phyloP scores from a whole-genome alignment of 2,113 vertebrate genomes.

The Stictonetta naevosa region DNA sequence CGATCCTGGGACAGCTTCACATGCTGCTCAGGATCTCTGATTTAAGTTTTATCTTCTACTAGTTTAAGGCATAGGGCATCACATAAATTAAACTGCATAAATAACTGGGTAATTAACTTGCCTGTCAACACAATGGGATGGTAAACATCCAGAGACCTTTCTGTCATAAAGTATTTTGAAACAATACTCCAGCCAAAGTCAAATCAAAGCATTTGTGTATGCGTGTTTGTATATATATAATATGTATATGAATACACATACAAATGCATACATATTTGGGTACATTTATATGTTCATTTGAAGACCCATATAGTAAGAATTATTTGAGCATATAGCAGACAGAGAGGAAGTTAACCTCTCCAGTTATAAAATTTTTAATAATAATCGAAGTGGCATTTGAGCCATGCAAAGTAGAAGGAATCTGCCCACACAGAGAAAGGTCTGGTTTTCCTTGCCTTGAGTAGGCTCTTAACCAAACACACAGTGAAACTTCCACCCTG shows the following conservation, averaged over 20 bases:
- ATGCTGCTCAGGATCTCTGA: background rate
- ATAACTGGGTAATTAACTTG: background rate
- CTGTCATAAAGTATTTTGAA: background rate
- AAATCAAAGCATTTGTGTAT: background rate
- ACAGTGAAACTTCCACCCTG: background rate
- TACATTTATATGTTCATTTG: background rate
- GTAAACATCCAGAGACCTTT: background rate
- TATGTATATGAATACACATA: background rate
- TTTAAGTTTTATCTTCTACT: background rate
- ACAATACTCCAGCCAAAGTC: background rate
- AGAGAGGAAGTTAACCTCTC: background rate
- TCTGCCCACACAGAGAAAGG: background rate
- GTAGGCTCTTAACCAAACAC: background rate
- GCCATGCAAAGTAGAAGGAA: background rate
- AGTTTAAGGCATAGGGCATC: background rate
- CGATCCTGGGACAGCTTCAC: background rate
- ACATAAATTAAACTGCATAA: background rate
- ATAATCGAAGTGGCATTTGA: background rate
- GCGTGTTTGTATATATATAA: background rate
- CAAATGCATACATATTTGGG: background rate
- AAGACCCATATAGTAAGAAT: background rate
- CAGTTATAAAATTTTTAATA: background rate
- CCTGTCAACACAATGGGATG: background rate
- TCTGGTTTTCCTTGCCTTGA: background rate
- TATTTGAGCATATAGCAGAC: background rate